Evolutionary conservation across 2,888 invertebrate species (phyloP).

Genomic region (Baccha elongata): DNA sequence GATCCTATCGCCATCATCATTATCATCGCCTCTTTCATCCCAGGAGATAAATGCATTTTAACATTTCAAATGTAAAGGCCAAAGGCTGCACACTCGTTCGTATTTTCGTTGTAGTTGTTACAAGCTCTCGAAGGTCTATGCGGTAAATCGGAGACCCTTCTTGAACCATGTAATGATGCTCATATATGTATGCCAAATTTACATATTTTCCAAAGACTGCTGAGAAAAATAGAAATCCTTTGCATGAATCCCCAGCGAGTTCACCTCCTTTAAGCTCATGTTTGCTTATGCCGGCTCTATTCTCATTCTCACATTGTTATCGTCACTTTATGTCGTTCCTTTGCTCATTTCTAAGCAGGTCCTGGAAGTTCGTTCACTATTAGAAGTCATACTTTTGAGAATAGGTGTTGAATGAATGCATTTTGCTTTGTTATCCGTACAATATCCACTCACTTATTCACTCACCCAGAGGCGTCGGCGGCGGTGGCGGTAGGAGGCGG

Average conservation of each 20-base stretch:
- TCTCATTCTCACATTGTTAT: slow-evolving; percentile 43
- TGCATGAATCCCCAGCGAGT: slow-evolving; percentile 58
- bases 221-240: slow-evolving; percentile 67
- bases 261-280: slow-evolving; percentile 60
- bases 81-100: slow-evolving; percentile 54
- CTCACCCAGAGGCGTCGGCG: slow-evolving; percentile 39
- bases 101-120: slow-evolving; percentile 38
- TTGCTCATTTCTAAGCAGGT: slow-evolving; percentile 62
- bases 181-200: slow-evolving; percentile 54
- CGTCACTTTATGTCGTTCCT: slow-evolving; percentile 50
- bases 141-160: slow-evolving; percentile 54
- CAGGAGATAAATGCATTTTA: slow-evolving; percentile 73
- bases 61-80: slow-evolving; percentile 71
- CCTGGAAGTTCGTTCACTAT: slow-evolving; percentile 7
- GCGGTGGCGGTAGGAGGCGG: slow-evolving; percentile 17
- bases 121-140: slow-evolving; percentile 41
- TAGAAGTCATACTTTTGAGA: slow-evolving; percentile 45
- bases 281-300: slow-evolving; percentile 58
- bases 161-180: slow-evolving; percentile 61
- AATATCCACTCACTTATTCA: slow-evolving; percentile 65
- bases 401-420: slow-evolving; percentile 68
- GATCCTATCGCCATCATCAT: slow-evolving; percentile 69
- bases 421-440: slow-evolving; percentile 61
- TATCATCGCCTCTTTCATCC: slow-evolving; percentile 70
- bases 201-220: slow-evolving; percentile 59